Conservation (phyloP, 2,797 vertebrate species). For the Girardinus metallicus region DNA sequence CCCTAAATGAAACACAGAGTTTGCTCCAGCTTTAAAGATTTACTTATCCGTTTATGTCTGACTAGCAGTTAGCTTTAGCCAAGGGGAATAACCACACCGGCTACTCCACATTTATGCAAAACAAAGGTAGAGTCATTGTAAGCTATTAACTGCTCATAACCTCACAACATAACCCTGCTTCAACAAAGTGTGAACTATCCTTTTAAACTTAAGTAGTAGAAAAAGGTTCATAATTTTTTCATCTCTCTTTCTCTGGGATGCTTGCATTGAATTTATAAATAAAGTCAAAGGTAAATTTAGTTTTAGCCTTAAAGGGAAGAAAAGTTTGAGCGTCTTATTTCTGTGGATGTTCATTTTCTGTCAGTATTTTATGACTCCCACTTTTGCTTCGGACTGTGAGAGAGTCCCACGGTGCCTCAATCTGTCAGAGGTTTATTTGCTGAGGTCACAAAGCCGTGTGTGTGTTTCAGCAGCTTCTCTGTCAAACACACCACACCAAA, state of each 20-base stretch:
- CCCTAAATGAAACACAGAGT: background rate
- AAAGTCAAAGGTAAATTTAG: background rate
- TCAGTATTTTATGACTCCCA: constrained; percentile 2
- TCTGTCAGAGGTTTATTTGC: constrained; percentile 47
- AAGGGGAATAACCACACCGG: background rate
- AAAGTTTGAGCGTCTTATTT: background rate
- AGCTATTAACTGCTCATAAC: background rate
- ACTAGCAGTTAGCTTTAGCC: background rate
- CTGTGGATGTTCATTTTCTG: background rate
- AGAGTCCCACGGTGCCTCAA: constrained; percentile 8
- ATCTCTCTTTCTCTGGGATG: background rate
- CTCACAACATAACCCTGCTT: background rate
- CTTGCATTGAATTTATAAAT: constrained; percentile 1
- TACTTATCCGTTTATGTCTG: background rate
- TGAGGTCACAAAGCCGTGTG: constrained; percentile 55
- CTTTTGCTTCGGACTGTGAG: background rate
- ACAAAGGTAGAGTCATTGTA: background rate
- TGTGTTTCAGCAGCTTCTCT: constrained; percentile 48
- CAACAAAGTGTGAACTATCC: background rate
- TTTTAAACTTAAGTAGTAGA: background rate
- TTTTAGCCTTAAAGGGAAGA: background rate
- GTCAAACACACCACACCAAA: constrained; percentile 7
- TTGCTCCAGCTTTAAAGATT: background rate
- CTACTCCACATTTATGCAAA: background rate
- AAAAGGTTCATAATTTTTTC: background rate